Evolutionary conservation across 1,140 invertebrate genomes (phyloP).

Genomic region (Papilio dardanus): DNA sequence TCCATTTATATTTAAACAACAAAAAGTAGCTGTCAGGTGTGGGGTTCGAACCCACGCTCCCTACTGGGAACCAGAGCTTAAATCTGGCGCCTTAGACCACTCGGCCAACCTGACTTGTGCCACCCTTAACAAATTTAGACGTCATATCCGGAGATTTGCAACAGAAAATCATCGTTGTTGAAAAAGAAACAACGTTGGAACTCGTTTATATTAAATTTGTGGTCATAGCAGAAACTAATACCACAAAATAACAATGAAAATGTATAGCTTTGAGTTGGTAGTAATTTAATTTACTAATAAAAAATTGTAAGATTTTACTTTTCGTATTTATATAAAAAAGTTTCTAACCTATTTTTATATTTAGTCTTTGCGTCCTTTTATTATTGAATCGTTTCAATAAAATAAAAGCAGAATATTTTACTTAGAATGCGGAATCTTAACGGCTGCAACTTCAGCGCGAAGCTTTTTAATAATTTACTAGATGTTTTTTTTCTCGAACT

Average conservation of each 20-base stretch:
- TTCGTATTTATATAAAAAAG: neutral
- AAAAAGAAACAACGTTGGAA: neutral
- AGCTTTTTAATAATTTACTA: constrained; percentile 15
- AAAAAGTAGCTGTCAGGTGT: constrained; percentile 84
- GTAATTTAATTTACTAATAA: neutral
- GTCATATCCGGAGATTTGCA: neutral
- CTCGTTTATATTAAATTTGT: neutral
- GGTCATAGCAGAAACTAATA: neutral
- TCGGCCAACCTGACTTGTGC: constrained; percentile 80
- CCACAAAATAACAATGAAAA: no score
- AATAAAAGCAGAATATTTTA: constrained; percentile 1
- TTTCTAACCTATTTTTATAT: no score
- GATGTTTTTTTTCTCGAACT: constrained; percentile 5
- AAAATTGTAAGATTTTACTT: no score
- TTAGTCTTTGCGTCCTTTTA: neutral
- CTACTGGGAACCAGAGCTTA: constrained; percentile 88
- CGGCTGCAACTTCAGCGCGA: constrained; percentile 14
- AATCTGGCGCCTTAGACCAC: constrained; percentile 89
- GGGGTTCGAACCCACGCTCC: constrained; percentile 85
- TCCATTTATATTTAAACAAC: neutral
- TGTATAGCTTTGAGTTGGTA: neutral
- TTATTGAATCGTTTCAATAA: neutral
- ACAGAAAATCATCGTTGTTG: neutral
- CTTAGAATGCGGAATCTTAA: constrained; percentile 6
- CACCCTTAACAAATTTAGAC: neutral